phyloP scores from a whole-genome alignment of 2,113 vertebrate genomes.

The Triplophysa dalaica region DNA sequence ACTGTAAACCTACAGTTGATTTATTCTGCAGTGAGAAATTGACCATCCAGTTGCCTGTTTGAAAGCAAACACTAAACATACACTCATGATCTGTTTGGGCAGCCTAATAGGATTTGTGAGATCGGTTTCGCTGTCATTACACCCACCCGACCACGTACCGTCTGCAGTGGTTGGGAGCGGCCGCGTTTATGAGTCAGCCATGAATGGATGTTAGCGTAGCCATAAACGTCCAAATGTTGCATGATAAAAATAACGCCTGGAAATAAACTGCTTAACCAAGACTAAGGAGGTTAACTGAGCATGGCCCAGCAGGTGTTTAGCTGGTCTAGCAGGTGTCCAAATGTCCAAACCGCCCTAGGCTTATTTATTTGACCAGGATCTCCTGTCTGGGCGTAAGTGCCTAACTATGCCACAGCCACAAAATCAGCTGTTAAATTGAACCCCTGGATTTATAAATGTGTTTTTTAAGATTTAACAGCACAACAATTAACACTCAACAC shows the following conservation, averaged over 20 bases:
- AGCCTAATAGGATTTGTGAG: constrained; percentile 18
- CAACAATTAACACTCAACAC: too few relatives aligned
- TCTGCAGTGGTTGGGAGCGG: constrained; percentile 51
- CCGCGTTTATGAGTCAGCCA: constrained; percentile 51
- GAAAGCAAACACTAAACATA: constrained; percentile 27
- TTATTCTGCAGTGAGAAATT: constrained; percentile 34
- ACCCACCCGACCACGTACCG: background rate
- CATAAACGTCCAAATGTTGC: constrained; percentile 47
- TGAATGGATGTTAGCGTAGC: constrained; percentile 48
- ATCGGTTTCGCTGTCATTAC: constrained; percentile 34
- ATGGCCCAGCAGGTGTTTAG: too few relatives aligned
- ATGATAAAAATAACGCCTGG: constrained; percentile 5
- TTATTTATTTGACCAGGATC: too few relatives aligned
- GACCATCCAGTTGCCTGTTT: constrained; percentile 26
- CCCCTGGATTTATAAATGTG: background rate
- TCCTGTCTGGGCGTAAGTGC: too few relatives aligned
- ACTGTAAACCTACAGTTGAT: constrained; percentile 32
- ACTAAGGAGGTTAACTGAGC: too few relatives aligned
- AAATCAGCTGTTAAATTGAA: background rate
- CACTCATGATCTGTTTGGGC: constrained; percentile 25
- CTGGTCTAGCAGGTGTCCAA: too few relatives aligned
- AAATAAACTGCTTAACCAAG: too few relatives aligned
- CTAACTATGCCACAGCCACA: too few relatives aligned
- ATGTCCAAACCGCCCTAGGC: too few relatives aligned
- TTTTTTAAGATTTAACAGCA: background rate